A percentile compares a stretch with the other conserved stretches of the same genome.
These are phyloP conservation scores for Meriones psammophilus DNA, from an alignment of 2,797 vertebrate genomes.

Conservation along the genomic window DNA sequence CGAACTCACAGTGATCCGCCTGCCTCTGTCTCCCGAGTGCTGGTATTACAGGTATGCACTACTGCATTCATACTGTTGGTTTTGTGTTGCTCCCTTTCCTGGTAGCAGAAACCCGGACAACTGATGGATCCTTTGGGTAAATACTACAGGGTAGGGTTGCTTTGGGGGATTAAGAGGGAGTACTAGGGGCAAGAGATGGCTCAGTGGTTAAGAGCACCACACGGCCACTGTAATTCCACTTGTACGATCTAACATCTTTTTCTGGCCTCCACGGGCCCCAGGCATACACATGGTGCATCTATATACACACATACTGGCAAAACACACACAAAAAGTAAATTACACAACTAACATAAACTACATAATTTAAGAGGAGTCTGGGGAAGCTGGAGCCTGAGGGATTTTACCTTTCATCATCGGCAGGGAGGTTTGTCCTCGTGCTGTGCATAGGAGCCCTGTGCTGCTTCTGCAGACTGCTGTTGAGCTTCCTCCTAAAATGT, in stretches of 20 bases:
- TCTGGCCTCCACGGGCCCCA: background rate
- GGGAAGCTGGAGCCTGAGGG: background rate
- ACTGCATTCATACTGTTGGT: background rate
- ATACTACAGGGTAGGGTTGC: background rate
- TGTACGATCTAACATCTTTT: background rate
- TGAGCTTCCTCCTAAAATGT: background rate
- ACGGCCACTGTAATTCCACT: background rate
- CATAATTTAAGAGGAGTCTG: background rate
- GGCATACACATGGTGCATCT: background rate
- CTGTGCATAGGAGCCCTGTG: fast-evolving
- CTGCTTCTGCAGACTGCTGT: background rate
- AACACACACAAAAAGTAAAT: background rate
- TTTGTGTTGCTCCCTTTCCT: background rate
- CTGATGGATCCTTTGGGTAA: background rate
- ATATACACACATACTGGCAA: background rate
- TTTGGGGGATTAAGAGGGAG: background rate
- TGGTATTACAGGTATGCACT: too few species aligned
- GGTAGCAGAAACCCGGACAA: background rate
- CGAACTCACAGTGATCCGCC: too few species aligned
- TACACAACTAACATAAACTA: background rate
- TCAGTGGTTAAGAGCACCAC: background rate
- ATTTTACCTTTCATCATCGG: background rate
- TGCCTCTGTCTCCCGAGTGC: too few species aligned
- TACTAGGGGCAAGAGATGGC: background rate
- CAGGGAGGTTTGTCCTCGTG: background rate